Evolutionary conservation across 2,113 vertebrate species (phyloP).

Genomic region (Cromileptes altivelis): DNA sequence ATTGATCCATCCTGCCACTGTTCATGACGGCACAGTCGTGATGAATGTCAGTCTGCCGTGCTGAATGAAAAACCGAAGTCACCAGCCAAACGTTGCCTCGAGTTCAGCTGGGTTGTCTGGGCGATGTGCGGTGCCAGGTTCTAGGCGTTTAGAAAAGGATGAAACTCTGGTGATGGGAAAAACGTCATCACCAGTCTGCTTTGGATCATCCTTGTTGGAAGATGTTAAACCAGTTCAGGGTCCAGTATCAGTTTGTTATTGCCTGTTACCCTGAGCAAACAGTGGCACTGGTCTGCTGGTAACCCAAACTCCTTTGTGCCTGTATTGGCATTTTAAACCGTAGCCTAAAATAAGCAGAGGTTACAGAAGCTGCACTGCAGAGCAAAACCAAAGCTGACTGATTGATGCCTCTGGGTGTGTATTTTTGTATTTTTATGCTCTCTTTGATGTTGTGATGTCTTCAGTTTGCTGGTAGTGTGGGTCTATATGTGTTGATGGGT

Average conservation of each 20-base stretch:
- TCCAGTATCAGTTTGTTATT: neutral
- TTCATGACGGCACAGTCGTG: constrained; percentile 61
- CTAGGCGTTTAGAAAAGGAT: constrained; percentile 17
- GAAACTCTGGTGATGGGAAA: constrained; percentile 13
- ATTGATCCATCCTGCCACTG: constrained; percentile 69
- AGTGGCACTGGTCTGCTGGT: too few species aligned
- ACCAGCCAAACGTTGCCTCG: constrained; percentile 35
- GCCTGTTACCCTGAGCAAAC: too few species aligned
- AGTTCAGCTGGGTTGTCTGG: constrained; percentile 10
- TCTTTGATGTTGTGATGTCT: too few species aligned
- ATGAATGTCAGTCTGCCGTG: constrained; percentile 64
- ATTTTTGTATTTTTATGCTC: too few species aligned
- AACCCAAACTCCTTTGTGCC: too few species aligned
- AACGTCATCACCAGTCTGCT: constrained; percentile 6
- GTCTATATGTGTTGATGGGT: too few species aligned
- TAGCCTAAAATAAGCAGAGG: too few species aligned
- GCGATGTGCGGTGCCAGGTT: constrained; percentile 15
- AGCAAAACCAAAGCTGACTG: too few species aligned
- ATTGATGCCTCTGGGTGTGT: too few species aligned
- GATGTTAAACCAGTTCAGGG: neutral
- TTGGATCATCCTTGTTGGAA: constrained; percentile 10
- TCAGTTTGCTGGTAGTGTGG: too few species aligned
- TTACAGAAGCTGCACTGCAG: too few species aligned
- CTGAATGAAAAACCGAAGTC: constrained; percentile 57
- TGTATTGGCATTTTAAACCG: too few species aligned